Base-by-base conservation (phyloP, 2,888 invertebrate species). In the Nemotelus pantherinus region DNA sequence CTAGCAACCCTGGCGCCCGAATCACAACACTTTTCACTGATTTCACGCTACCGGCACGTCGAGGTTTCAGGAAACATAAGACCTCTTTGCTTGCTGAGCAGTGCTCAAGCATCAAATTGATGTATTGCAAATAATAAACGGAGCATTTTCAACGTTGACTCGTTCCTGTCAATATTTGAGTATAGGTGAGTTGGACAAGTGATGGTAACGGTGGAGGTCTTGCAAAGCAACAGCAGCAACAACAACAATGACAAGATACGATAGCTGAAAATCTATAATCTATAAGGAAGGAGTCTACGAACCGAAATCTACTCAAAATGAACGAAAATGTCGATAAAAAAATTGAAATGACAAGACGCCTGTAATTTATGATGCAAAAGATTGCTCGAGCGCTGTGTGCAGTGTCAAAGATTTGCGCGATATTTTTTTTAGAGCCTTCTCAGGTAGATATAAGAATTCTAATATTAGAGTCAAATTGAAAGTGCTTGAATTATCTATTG, bases 111-210 rank as follows among this genome's bases (percentile, higher is more conserved):
- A 45, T 47, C 65, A 47, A 47, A 65, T 65, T 44, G 45, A 65
- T 65, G 65, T 65, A 65, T 65, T 65, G n/a, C 65, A 25, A 65
- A 65, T 65, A 65, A 65, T 65, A 65, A 65, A 65, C 45, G 47
- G 45, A n/a, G 58, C 47, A 45, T 65, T 47, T 47, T 47, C 65
- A 3, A 45, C 41, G 47, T 45, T 65, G 65, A 65, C 45, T 65
- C 65, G 47, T 65, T 65, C n/a, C 6, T 65, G 65, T 10, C 65
- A 47, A 65, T 65, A 65, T 63, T 63, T 63, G 63, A 50, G 50
- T 50, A 50, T 7, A 25, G 25, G 25, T 25, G 25, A 25, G 25
- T 25, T 25, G 25, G 25, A 25, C 25, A 25, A 25, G 25, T 25
- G 50, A 5, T 50, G 6, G 6, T 50, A 50, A 50, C 50, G 9